Base-by-base conservation (phyloP, 35 echinoderm and acorn worm species). In the Apostichopus californicus region DNA sequence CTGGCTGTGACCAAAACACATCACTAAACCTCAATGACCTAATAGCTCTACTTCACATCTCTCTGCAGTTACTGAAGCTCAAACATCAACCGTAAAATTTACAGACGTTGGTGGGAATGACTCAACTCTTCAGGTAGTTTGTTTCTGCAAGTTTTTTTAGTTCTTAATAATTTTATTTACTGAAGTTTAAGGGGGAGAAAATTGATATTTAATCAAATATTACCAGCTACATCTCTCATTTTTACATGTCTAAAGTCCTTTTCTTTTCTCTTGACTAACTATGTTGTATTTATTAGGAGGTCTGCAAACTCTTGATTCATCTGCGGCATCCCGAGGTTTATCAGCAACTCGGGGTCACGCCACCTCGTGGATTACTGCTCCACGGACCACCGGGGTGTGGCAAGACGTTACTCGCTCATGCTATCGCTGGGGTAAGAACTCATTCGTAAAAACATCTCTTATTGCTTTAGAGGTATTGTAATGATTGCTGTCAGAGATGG, bases 371-470 rank as follows among this genome's bases (percentile, higher is more conserved):
- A 23, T 87, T 98, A 21, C 83, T 98, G 4, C 91, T 98, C 15
- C 97, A 98, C 94, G 97, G 97, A 90, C 96, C 96, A 5, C 96
- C 96, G 66, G 96, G 96, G 21, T 98, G 96, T 94, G 96, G 96
- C 56, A 98, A 98, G 88, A 98, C 97, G 9, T 83, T 98, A 10
- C 87, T 98, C 15, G 96, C 94, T 2, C 80, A 98, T 96, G 96
- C 94, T 23, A 98, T 98, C n/a, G 96, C 96, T 79, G 96, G 96
- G 80, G 96, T 98, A 89, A 94, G 94, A 68, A 68, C 18, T 68
- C 64, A 68, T 9, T 14, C 8, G 8, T 4, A 46, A 46, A 46
- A 3, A 46, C 2, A 46, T 46, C 34, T 46, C 34, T 46, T 46
- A 46, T 46, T 46, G 1, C 34, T 46, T 4, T 46, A 46, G 34